A percentile compares a stretch with the other conserved stretches of the same genome.
These are phyloP conservation scores for Prolemur simus DNA, from an alignment of 2,113 vertebrate genomes.

Conservation along the genomic window DNA sequence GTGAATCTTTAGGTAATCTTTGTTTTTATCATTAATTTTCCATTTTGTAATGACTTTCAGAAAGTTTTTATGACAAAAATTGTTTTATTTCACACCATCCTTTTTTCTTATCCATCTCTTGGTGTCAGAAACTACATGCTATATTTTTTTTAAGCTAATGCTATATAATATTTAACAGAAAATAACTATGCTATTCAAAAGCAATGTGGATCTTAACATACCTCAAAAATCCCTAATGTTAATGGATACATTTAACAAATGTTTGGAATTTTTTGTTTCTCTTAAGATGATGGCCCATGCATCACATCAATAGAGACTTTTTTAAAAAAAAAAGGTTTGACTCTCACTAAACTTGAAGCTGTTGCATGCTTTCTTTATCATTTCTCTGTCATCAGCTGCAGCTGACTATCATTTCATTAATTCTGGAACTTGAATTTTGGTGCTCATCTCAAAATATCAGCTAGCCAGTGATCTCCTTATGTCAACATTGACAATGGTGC, in stretches of 20 bases:
- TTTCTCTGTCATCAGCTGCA: constrained; percentile 4
- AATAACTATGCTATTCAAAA: neutral
- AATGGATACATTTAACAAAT: neutral
- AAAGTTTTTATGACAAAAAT: neutral
- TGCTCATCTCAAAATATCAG: neutral
- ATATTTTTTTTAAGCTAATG: neutral
- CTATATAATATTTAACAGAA: neutral
- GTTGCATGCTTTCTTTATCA: neutral
- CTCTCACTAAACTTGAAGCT: neutral
- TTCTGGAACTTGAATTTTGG: constrained; percentile 15
- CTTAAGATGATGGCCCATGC: neutral
- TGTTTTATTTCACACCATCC: neutral
- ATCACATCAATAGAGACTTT: neutral
- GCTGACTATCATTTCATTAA: constrained; percentile 25
- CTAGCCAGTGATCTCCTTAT: neutral
- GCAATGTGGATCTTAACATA: neutral
- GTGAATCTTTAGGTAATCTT: neutral
- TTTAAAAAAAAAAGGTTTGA: neutral
- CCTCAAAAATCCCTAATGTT: neutral
- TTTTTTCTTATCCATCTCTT: neutral
- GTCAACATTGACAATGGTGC: neutral
- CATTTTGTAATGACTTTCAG: neutral
- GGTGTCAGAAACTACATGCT: neutral
- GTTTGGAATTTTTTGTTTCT: neutral
- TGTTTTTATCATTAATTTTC: neutral